These are phyloP conservation scores for Seladonia tumulorum DNA, from an alignment of 2,888 invertebrate species.

Conservation along the genomic window DNA sequence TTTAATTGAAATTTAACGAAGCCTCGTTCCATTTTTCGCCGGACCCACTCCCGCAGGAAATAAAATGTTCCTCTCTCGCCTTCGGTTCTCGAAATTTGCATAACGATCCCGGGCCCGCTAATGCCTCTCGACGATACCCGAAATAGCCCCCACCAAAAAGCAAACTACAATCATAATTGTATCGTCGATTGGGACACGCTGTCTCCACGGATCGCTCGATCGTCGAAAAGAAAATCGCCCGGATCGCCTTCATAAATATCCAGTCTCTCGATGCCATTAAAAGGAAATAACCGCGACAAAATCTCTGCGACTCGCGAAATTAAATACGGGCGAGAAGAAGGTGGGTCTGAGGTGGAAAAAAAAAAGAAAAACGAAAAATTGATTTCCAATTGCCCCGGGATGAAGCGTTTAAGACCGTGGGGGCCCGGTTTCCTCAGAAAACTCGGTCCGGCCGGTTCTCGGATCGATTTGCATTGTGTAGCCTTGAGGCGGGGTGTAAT, in stretches of 20 bases:
- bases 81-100: not conserved
- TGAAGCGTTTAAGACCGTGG: not conserved
- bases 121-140: not conserved
- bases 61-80: not conserved
- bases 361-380: not conserved
- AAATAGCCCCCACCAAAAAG: not conserved
- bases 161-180: not conserved
- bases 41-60: no score
- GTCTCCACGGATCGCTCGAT: not conserved
- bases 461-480: constrained; percentile 8
- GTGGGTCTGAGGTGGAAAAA: not conserved
- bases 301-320: not conserved
- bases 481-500: constrained; percentile 35
- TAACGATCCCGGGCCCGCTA: not conserved
- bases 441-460: not conserved
- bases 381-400: not conserved
- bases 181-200: not conserved
- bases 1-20: constrained; percentile 1
- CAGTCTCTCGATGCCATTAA: not conserved
- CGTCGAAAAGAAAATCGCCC: no score
- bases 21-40: not conserved
- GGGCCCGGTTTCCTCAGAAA: not conserved
- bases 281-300: not conserved
- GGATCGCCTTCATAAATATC: not conserved
- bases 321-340: not conserved